phyloP scores from a whole-genome alignment of 2,888 invertebrate species.

The Clunio marinus region DNA sequence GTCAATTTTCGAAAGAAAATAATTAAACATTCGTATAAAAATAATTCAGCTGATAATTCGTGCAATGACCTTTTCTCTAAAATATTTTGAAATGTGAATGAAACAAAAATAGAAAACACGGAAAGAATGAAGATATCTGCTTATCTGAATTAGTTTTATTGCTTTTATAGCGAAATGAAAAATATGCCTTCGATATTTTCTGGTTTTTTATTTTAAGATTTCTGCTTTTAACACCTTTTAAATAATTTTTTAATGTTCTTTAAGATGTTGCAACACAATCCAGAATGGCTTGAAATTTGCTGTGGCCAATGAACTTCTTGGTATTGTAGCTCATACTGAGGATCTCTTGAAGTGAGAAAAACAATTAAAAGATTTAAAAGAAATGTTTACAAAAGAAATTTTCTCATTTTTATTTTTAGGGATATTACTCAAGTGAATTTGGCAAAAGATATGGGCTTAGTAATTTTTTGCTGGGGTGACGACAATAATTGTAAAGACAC shows the following conservation, averaged over 20 bases:
- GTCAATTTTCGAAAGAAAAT: too few relatives aligned
- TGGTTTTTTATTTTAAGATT: too few relatives aligned
- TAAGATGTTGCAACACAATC: constrained; percentile 65
- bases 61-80: too few relatives aligned
- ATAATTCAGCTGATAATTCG: too few relatives aligned
- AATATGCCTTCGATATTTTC: too few relatives aligned
- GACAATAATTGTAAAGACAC: constrained; percentile 86
- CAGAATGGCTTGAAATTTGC: constrained; percentile 80
- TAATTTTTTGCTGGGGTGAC: constrained; percentile 97
- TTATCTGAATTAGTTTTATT: too few relatives aligned
- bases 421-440: constrained; percentile 75
- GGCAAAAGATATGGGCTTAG: constrained; percentile 73
- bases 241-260: constrained; percentile 41
- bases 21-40: too few relatives aligned
- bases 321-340: constrained; percentile 89
- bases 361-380: not conserved
- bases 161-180: too few relatives aligned
- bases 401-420: constrained; percentile 45
- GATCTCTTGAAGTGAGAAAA: constrained; percentile 68
- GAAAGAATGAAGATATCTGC: too few relatives aligned
- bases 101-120: too few relatives aligned
- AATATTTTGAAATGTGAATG: too few relatives aligned
- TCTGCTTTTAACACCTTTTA: not conserved
- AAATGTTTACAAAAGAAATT: too few relatives aligned
- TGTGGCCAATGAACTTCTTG: constrained; percentile 74